Percentiles rank a stretch among this genome's conserved stretches.
Conservation (phyloP, 2,888 invertebrate genomes). For the Drosophila emarginata region DNA sequence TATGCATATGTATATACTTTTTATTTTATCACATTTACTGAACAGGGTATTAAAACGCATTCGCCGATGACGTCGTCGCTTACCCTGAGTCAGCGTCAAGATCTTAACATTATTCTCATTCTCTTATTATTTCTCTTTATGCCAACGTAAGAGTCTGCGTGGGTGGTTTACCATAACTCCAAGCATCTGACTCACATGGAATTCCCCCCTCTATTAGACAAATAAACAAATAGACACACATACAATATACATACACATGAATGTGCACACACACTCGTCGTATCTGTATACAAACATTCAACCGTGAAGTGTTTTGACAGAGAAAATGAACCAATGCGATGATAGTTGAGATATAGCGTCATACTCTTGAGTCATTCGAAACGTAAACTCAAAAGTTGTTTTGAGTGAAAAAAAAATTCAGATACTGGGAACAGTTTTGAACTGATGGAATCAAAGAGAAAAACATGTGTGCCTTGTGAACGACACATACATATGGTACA, state of each 20-base stretch:
- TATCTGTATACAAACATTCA: background rate
- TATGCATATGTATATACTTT: background rate
- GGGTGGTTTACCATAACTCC: constrained; percentile 4
- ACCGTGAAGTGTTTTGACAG: background rate
- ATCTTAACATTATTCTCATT: background rate
- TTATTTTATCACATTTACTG: background rate
- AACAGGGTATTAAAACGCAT: background rate
- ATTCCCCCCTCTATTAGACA: background rate
- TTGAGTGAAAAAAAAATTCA: background rate
- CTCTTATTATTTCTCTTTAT: background rate
- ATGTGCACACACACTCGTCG: background rate
- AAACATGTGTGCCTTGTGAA: background rate
- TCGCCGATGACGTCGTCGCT: constrained; percentile 3
- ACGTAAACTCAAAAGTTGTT: background rate
- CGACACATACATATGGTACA: background rate
- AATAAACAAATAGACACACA: background rate
- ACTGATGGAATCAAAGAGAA: background rate
- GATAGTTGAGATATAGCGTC: background rate
- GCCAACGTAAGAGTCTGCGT: background rate
- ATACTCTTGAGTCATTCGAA: background rate
- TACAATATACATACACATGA: background rate
- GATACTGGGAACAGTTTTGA: constrained; percentile 3
- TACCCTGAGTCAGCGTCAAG: background rate
- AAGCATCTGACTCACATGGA: background rate
- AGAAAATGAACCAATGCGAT: constrained; percentile 1